phyloP scores from a whole-genome alignment of 2,888 invertebrate genomes.

The Prosopocoilus inquinatus region DNA sequence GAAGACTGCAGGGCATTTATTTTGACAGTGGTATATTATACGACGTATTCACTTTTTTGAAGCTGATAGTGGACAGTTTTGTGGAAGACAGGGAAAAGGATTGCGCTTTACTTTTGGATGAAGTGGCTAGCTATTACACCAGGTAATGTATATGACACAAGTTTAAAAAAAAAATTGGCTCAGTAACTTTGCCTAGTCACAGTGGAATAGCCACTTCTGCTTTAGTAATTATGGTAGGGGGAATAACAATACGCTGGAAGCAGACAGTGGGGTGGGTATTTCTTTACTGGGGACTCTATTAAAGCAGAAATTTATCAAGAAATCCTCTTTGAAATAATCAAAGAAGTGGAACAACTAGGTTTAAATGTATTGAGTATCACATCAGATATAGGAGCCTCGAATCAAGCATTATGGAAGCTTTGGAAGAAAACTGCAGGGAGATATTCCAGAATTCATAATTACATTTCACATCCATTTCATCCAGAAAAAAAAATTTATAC shows the following conservation, averaged over 20 bases:
- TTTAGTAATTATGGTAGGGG: neutral
- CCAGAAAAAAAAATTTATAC: conserved; percentile 2
- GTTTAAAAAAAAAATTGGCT: neutral
- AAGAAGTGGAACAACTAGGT: conserved; percentile 8
- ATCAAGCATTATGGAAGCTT: conserved; percentile 28
- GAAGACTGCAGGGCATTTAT: neutral
- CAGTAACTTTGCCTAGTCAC: neutral
- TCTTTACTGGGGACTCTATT: neutral
- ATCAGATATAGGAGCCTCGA: conserved; percentile 29
- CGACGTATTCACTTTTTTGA: neutral
- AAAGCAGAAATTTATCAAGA: neutral
- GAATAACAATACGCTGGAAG: neutral
- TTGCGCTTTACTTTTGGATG: neutral
- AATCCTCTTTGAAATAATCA: conserved; percentile 10
- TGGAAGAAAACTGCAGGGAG: conserved; percentile 18
- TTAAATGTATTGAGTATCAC: conserved; percentile 21
- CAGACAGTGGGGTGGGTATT: neutral
- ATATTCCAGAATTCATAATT: conserved; percentile 9
- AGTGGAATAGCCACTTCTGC: neutral
- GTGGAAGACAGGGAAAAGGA: neutral
- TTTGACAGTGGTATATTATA: neutral
- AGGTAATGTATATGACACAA: neutral
- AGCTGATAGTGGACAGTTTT: neutral
- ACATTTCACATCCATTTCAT: conserved; percentile 21
- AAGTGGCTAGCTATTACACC: neutral